These are phyloP conservation scores for Trachelus stipa DNA, from an alignment of 2,888 invertebrate genomes.

Conservation along the genomic window DNA sequence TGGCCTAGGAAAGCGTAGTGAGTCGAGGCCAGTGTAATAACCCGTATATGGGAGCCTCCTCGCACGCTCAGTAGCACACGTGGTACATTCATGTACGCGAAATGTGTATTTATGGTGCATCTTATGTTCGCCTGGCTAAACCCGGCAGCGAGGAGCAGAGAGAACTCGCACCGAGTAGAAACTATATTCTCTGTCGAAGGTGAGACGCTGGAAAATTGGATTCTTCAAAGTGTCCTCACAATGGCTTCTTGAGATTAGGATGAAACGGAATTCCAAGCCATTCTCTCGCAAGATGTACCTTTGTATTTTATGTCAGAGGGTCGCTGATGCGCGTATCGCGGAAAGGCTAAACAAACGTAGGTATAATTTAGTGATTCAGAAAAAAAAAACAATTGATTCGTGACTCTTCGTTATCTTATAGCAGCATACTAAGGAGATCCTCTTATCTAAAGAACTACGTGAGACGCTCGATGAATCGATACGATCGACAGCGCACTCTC, in stretches of 20 bases:
- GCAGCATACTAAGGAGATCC: not conserved
- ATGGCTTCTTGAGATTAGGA: not conserved
- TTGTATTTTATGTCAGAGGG: not conserved
- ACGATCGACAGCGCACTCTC: not conserved
- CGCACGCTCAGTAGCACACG: not conserved
- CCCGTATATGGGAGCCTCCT: not conserved
- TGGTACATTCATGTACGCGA: not conserved
- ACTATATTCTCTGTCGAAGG: not conserved
- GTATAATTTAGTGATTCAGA: not conserved
- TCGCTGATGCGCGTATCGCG: not conserved
- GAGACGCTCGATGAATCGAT: not conserved
- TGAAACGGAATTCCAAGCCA: not conserved
- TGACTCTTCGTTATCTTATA: too few relatives aligned
- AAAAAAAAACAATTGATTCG: not conserved
- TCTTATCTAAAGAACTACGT: not conserved
- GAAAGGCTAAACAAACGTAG: too few relatives aligned
- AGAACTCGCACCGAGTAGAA: not conserved
- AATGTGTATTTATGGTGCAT: slow-evolving; percentile 7
- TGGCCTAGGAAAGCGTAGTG: not conserved
- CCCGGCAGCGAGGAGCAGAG: not conserved
- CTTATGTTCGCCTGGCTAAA: not conserved
- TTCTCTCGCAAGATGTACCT: not conserved
- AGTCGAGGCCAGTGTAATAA: not conserved
- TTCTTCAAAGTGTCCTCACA: slow-evolving; percentile 33
- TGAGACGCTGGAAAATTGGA: slow-evolving; percentile 48